Percentiles rank a stretch among this genome's conserved stretches.
phyloP scores from a whole-genome alignment of 1,140 invertebrate species.

The Brachionus rubens region DNA sequence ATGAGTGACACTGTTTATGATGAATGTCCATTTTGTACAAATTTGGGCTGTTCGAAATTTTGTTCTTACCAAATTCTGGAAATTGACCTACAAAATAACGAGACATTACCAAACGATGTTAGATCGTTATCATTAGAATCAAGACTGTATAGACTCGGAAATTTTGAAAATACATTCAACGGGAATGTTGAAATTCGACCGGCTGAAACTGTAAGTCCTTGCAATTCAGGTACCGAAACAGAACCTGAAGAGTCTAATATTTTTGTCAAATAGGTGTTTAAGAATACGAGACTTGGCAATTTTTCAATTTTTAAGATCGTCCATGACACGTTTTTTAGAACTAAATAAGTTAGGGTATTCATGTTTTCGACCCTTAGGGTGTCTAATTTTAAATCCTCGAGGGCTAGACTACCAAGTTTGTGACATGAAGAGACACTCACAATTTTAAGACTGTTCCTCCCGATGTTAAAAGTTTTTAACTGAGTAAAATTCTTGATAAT shows the following conservation, averaged over 20 bases:
- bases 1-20: too few relatives aligned
- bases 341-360: not conserved
- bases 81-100: not conserved
- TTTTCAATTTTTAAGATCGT: not conserved
- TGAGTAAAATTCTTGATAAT: not conserved
- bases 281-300: not conserved
- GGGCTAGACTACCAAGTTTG: not conserved
- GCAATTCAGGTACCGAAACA: not conserved
- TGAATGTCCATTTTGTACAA: too few relatives aligned
- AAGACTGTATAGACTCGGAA: not conserved
- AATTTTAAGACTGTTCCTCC: not conserved
- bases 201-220: not conserved
- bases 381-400: not conserved
- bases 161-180: not conserved
- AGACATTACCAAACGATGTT: not conserved
- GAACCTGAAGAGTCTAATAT: not conserved
- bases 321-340: not conserved
- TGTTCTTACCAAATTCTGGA: not conserved
- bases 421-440: not conserved
- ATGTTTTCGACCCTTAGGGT: not conserved
- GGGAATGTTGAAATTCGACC: not conserved
- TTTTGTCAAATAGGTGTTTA: not conserved
- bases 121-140: slow-evolving; percentile 15
- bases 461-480: not conserved
- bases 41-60: not conserved